Evolutionary conservation across 2,113 vertebrate species (phyloP), one percentile per base, ranked within the genome.

Genomic region (Gasterosteus aculeatus): DNA sequence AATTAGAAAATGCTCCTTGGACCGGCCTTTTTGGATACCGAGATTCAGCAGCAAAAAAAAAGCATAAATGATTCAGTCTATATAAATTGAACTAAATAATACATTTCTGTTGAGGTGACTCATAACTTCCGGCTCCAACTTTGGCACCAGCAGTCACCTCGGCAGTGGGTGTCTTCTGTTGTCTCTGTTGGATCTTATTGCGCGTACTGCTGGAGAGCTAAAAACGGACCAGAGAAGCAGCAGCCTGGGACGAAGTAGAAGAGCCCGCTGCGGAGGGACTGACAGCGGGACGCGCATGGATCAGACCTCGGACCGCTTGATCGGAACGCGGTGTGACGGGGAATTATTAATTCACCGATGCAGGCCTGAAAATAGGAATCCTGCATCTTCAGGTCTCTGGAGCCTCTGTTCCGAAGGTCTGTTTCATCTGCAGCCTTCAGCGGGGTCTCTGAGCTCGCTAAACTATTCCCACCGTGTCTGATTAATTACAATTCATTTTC

Each of bases 81-180:
- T 33, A 69, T 72, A 57, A 83, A 72, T 69, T n/a, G 53, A 82
- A 22, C 54, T 81, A 70, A 87, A 89, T 87, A 77, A 84, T 86
- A 69, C 33, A 85, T 80, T 78, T 41, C 44, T 42, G 35, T 67
- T n/a, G 19, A 35, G 56, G 35, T 82, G 77, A 86, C 57, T 77
- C 42, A 76, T 69, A 57, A 69, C 68, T 61, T 67, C 44, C 19
- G 54, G 51, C 42, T 64, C 44, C 31, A 70, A 58, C 64, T 46
- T 70, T 79, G n/a, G 19, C 0, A 0, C n/a, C 46, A 57, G 58
- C 46, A n/a, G 38, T 71, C 58, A 51, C 33, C 74, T 51, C 58
- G 63, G 11, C 35, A 61, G 22, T 11, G 3, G 10, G 22, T 54
- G 8, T 72, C 22, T 35, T 16, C 53, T 47, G 60, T 2, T 49